Conservation (phyloP, 2,797 vertebrate genomes). For the Tympanoctomys barrerae region DNA sequence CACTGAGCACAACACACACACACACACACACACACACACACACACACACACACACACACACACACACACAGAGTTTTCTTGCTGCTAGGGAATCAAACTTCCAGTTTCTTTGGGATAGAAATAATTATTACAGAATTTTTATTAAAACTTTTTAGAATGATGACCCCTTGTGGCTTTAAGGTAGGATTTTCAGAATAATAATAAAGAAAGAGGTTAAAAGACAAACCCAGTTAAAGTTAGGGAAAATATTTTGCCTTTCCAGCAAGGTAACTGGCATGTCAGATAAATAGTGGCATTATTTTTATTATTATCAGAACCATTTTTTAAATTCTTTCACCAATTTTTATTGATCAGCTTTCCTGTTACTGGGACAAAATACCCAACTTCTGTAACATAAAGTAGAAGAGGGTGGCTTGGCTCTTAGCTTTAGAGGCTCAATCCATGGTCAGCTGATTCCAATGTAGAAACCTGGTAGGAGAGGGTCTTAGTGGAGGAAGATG, state of each 20-base stretch:
- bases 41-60: no score
- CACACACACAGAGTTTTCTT: neutral
- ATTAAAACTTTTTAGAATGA: slow-evolving; percentile 43
- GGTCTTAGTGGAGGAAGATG: neutral
- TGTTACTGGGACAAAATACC: neutral
- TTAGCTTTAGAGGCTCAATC: no score
- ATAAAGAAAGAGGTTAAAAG: slow-evolving; percentile 8
- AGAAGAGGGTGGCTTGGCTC: neutral
- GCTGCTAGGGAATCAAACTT: neutral
- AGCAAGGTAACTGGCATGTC: neutral
- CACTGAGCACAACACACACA: neutral
- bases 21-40: no score
- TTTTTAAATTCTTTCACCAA: neutral
- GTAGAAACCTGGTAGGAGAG: neutral
- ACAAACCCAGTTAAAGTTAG: neutral
- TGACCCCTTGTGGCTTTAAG: neutral
- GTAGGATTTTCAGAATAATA: neutral
- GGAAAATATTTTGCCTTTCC: neutral
- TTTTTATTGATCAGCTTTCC: neutral
- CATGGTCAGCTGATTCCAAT: neutral
- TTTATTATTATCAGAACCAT: neutral
- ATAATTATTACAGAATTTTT: slow-evolving; percentile 48
- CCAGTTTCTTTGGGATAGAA: slow-evolving; percentile 16
- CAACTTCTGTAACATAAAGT: neutral
- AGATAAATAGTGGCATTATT: neutral